Evolutionary conservation across 2,797 vertebrate species (phyloP), one percentile per base, ranked within the genome.

Genomic region (Macroramphosus scolopax): DNA sequence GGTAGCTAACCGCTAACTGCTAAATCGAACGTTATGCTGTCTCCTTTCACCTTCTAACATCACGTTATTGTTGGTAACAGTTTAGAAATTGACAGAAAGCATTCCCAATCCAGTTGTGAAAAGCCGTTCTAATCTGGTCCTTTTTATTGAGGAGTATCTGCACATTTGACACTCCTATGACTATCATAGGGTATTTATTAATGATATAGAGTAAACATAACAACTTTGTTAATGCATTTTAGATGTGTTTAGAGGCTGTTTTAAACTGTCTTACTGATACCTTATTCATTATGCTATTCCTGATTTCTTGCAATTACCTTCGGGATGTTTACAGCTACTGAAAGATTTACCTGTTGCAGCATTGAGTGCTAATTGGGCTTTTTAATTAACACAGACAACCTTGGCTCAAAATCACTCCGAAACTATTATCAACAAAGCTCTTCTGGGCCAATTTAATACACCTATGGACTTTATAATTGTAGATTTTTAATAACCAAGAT

Each of bases 1-100:
- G 26, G 2, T 29, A 44, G 52, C 63, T 45, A 13, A 1, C 9
- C 24, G 15, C n/a, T n/a, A n/a, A n/a, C 37, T 36, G 34, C 28
- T 61, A 50, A 36, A 51, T 29, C 6, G 3, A 26, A 26, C 5
- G 2, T 8, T 30, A 20, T 5, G 7, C 13, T 28, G 2, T 38
- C 16, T 48, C 5, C 11, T 9, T 26, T 28, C 25, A 32, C 25
- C 1, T 24, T 40, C 9, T 43, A 3, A 7, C 25, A 8, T 41
- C 15, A 25, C 10, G 9, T 16, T 22, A 24, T 11, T 51, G 2
- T 24, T 42, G 2, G 1, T 20, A 2, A 29, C 38, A 17, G 0
- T 3, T 22, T n/a, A 5, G 13, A 33, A 13, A 10, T 17, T 10
- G 15, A 20, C 1, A n/a, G 8, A 15, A 17, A 35, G 35, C 18